Percentiles rank a stretch among this genome's conserved stretches.
These are phyloP conservation scores for Gallirallus australis DNA, from an alignment of 2,797 vertebrate genomes.

Conservation along the genomic window DNA sequence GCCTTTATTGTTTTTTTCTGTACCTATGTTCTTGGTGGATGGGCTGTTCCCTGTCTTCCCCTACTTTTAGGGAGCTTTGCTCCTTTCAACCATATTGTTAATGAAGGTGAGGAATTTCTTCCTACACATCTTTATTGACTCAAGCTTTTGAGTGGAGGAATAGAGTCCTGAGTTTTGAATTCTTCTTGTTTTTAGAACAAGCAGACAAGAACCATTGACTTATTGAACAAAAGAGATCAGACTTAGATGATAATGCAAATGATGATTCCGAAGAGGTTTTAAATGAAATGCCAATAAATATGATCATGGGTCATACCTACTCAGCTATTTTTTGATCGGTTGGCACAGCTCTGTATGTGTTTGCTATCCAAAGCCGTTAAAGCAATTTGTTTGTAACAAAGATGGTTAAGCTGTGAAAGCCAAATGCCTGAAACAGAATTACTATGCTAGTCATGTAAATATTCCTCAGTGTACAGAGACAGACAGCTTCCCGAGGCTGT, in stretches of 20 bases:
- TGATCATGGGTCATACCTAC: background rate
- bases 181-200: background rate
- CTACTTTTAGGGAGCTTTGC: background rate
- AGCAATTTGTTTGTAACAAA: background rate
- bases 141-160: background rate
- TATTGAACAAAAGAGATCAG: background rate
- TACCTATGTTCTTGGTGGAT: background rate
- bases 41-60: background rate
- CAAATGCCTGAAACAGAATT: constrained; percentile 16
- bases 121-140: background rate
- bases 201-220: background rate
- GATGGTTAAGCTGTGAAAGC: background rate
- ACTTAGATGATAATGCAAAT: background rate
- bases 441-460: background rate
- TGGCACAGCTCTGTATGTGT: background rate
- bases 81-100: background rate
- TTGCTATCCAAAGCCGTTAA: constrained; percentile 35
- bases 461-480: background rate
- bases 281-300: constrained; percentile 17
- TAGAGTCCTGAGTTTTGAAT: background rate
- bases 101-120: background rate
- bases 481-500: background rate
- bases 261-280: constrained; percentile 22
- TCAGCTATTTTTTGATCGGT: background rate
- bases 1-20: constrained; percentile 27